phyloP scores from a whole-genome alignment of 2,797 vertebrate genomes.

The Coregonus ussuriensis region DNA sequence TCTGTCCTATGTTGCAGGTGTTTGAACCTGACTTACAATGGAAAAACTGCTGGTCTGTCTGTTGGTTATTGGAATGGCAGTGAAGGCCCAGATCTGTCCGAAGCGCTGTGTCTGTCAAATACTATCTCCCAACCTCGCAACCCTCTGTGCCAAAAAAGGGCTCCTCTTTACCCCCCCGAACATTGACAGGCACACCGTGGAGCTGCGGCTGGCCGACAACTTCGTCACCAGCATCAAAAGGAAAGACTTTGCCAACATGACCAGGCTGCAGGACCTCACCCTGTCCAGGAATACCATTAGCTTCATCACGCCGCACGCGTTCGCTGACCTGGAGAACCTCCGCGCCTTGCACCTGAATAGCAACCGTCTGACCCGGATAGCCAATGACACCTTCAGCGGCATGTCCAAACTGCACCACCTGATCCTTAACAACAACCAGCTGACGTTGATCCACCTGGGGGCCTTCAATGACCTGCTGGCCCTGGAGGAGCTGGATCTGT shows the following conservation, averaged over 20 bases:
- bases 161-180: conserved; percentile 96
- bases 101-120: conserved; percentile 99
- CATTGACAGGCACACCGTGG: conserved; percentile 96
- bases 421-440: conserved; percentile 98
- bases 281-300: conserved; percentile 98
- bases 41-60: conserved; percentile 96
- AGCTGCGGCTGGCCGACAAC: conserved; percentile 96
- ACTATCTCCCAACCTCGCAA: conserved; percentile 97
- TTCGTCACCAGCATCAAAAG: conserved; percentile 96
- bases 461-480: conserved; percentile 96
- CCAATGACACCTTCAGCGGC: conserved; percentile 94
- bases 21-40: conserved; percentile 90
- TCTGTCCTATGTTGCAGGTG: conserved; percentile 67
- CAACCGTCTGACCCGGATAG: conserved; percentile 93
- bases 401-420: conserved; percentile 97
- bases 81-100: conserved; percentile 95
- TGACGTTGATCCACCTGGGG: conserved; percentile 91
- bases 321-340: conserved; percentile 93
- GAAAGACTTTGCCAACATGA: conserved; percentile 99
- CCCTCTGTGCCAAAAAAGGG: conserved; percentile 98
- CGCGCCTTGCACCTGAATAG: conserved; percentile 96
- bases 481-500: conserved; percentile 94
- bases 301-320: conserved; percentile 93
- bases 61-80: conserved; percentile 91
- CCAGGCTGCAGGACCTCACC: conserved; percentile 94